phyloP scores from a whole-genome alignment of 2,113 vertebrate genomes.

The Melanotaenia duboulayi region DNA sequence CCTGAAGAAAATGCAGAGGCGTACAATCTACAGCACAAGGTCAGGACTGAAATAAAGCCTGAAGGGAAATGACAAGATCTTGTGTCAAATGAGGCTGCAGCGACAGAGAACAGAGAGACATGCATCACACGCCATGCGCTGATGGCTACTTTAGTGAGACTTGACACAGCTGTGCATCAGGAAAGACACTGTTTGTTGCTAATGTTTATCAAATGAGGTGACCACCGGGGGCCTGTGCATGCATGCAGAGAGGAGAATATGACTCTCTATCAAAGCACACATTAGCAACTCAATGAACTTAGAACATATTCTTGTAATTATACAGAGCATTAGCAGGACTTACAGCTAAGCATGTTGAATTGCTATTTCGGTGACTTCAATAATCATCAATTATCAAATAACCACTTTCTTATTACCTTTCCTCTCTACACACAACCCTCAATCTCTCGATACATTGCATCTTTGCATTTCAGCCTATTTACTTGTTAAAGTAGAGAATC shows the following conservation, averaged over 20 bases:
- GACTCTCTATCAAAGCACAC: slow-evolving; percentile 19
- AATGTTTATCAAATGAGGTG: slow-evolving; percentile 32
- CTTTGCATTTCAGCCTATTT: neutral
- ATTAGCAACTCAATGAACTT: slow-evolving; percentile 19
- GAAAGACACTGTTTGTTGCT: slow-evolving; percentile 13
- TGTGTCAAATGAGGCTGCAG: slow-evolving; percentile 16
- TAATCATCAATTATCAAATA: slow-evolving; percentile 55
- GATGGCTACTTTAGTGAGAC: slow-evolving; percentile 3
- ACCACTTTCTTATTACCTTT: slow-evolving; percentile 40
- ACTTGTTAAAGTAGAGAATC: slow-evolving; percentile 23
- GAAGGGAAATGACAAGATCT: slow-evolving; percentile 9
- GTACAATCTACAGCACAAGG: slow-evolving; percentile 25
- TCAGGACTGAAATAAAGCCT: slow-evolving; percentile 20
- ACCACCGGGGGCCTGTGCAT: slow-evolving; percentile 5
- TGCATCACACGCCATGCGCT: slow-evolving; percentile 15
- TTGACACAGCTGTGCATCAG: slow-evolving; percentile 24
- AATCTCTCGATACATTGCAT: slow-evolving; percentile 19
- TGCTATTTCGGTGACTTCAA: slow-evolving; percentile 24
- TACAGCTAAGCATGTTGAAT: slow-evolving; percentile 1
- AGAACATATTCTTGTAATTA: slow-evolving; percentile 18
- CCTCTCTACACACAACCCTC: slow-evolving; percentile 5
- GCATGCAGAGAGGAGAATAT: neutral
- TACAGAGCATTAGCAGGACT: slow-evolving; percentile 25
- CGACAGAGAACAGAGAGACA: neutral
- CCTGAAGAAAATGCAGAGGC: slow-evolving; percentile 4